Percentiles rank a stretch among this genome's conserved stretches.
Conservation (phyloP, 2,797 vertebrate species). For the Halcyon smyrnensis region DNA sequence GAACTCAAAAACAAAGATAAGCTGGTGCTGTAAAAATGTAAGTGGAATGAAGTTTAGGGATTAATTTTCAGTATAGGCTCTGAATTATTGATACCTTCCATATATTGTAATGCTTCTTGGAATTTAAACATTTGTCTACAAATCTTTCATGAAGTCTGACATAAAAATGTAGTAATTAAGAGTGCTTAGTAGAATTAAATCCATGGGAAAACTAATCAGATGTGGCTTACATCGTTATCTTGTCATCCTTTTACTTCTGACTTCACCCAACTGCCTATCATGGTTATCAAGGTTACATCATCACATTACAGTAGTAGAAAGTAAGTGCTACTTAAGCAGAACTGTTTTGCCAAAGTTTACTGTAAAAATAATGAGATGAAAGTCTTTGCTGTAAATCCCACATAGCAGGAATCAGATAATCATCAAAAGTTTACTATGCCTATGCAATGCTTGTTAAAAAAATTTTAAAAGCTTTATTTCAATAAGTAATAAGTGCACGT, state of each 20-base stretch:
- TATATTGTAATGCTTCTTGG: not conserved
- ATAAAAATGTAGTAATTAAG: not conserved
- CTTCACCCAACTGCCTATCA: not conserved
- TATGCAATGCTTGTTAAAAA: not conserved
- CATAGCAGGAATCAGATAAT: not conserved
- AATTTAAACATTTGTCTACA: not conserved
- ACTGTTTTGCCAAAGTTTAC: not conserved
- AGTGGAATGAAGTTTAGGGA: not conserved
- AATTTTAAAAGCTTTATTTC: not conserved
- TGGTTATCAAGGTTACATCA: not conserved
- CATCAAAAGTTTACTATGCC: not conserved
- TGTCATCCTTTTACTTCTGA: not conserved
- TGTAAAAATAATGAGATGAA: not conserved
- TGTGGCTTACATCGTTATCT: not conserved
- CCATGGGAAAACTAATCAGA: not conserved
- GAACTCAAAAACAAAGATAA: not conserved
- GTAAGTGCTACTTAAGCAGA: not conserved
- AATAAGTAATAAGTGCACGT: too few species aligned
- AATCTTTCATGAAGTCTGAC: not conserved
- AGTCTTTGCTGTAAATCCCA: not conserved
- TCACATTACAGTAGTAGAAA: not conserved
- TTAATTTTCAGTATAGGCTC: not conserved
- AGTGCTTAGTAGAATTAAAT: not conserved
- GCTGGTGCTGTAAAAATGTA: not conserved
- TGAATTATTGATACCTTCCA: not conserved